Percentiles rank a stretch among this genome's conserved stretches.
Evolutionary conservation across 2,888 invertebrate genomes (phyloP).

Genomic region (Mystacides longicornis): DNA sequence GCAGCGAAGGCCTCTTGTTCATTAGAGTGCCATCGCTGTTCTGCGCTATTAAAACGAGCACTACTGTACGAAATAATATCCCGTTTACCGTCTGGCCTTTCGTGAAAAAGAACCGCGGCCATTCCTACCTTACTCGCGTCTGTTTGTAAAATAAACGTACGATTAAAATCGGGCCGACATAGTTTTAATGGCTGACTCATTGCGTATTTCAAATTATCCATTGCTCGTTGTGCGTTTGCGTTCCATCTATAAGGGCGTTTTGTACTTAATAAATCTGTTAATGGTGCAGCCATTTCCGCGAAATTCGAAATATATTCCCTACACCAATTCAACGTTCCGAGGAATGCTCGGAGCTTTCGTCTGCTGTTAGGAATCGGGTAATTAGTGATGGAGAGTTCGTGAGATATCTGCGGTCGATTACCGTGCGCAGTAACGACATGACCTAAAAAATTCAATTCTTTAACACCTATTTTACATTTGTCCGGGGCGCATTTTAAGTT

Average conservation of each 20-base stretch:
- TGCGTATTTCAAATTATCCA: neutral
- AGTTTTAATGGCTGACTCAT: neutral
- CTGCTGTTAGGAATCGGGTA: neutral
- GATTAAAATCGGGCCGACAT: neutral
- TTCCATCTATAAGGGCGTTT: neutral
- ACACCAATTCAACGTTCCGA: neutral
- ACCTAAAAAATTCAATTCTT: neutral
- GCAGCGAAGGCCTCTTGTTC: conserved; percentile 28
- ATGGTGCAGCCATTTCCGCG: neutral
- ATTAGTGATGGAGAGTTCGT: neutral
- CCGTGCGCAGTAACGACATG: neutral
- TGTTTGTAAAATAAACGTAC: neutral
- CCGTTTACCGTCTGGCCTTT: neutral
- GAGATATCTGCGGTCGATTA: neutral
- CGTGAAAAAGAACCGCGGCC: conserved; percentile 1
- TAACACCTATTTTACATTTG: neutral
- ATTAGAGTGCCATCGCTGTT: conserved; percentile 26
- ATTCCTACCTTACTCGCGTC: conserved; percentile 1
- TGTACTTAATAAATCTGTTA: neutral
- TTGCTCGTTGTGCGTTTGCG: neutral
- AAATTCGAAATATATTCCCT: conserved; percentile 3
- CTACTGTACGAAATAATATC: conserved; percentile 3
- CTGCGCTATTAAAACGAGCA: neutral
- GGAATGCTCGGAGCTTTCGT: neutral
- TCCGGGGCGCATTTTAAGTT: neutral